phyloP scores from a whole-genome alignment of 92 coral and sea anemone genomes.

The Umimayanthus chanpuru region DNA sequence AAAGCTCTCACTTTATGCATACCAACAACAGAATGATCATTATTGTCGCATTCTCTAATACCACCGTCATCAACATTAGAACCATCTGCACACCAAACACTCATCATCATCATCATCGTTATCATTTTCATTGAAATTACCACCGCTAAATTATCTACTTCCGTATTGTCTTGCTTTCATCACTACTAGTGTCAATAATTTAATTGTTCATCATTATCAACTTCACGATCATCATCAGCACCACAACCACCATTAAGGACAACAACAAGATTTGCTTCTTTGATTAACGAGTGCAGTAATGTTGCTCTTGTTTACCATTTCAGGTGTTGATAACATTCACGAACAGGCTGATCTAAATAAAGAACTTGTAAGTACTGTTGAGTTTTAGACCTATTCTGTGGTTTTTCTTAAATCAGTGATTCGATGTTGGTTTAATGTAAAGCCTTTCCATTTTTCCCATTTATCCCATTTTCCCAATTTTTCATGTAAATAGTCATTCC shows the following conservation, averaged over 20 bases:
- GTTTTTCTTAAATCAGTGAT: too few species aligned
- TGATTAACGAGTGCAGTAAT: not conserved
- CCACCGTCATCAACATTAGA: not conserved
- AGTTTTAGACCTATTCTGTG: not conserved
- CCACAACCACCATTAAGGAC: not conserved
- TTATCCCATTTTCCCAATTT: too few species aligned
- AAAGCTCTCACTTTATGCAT: too few species aligned
- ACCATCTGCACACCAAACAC: too few species aligned
- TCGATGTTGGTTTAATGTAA: too few species aligned
- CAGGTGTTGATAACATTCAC: constrained; percentile 84
- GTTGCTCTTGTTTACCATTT: constrained; percentile 12
- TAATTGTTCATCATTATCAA: not conserved
- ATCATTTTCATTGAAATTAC: not conserved
- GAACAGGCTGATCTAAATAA: constrained; percentile 93
- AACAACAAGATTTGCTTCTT: not conserved
- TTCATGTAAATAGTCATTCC: too few species aligned
- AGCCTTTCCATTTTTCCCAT: too few species aligned
- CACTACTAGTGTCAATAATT: not conserved
- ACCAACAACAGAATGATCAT: not conserved
- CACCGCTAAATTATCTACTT: not conserved
- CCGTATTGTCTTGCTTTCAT: not conserved
- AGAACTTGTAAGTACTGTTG: constrained; percentile 70
- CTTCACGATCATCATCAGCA: not conserved
- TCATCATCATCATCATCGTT: not conserved
- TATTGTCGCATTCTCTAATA: not conserved